phyloP scores from a whole-genome alignment of 2,888 invertebrate species.

The Pollenia labialis region DNA sequence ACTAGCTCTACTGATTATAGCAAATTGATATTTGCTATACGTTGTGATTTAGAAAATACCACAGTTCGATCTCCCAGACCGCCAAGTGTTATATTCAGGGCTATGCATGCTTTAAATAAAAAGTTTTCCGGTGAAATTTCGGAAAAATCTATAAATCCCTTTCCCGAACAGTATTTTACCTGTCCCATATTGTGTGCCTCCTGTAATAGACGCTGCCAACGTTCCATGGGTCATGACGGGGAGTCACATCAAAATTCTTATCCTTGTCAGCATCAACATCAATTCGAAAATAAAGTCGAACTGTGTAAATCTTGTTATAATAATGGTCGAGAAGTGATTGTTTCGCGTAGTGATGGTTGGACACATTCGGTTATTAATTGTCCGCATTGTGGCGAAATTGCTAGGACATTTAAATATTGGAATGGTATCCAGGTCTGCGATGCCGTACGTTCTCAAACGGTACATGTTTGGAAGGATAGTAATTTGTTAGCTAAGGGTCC shows the following conservation, averaged over 20 bases:
- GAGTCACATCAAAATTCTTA: constrained; percentile 85
- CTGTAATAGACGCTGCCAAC: constrained; percentile 87
- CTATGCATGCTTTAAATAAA: constrained; percentile 89
- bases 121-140: constrained; percentile 90
- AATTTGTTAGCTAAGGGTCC: constrained; percentile 85
- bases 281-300: constrained; percentile 89
- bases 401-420: constrained; percentile 91
- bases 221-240: constrained; percentile 89
- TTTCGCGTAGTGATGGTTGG: constrained; percentile 84
- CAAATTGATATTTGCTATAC: constrained; percentile 86
- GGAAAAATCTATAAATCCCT: constrained; percentile 87
- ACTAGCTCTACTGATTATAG: constrained; percentile 87
- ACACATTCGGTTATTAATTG: constrained; percentile 92
- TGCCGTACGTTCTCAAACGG: constrained; percentile 86
- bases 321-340: constrained; percentile 85
- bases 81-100: constrained; percentile 88
- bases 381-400: constrained; percentile 86
- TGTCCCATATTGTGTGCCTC: constrained; percentile 89
- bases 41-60: constrained; percentile 88
- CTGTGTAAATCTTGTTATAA: constrained; percentile 87
- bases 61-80: constrained; percentile 89
- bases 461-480: constrained; percentile 89
- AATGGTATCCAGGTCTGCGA: constrained; percentile 90
- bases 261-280: constrained; percentile 87
- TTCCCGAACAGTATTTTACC: constrained; percentile 92